These are phyloP conservation scores for Sebastes dallii DNA, from an alignment of 2,797 vertebrate genomes.

Conservation along the genomic window DNA sequence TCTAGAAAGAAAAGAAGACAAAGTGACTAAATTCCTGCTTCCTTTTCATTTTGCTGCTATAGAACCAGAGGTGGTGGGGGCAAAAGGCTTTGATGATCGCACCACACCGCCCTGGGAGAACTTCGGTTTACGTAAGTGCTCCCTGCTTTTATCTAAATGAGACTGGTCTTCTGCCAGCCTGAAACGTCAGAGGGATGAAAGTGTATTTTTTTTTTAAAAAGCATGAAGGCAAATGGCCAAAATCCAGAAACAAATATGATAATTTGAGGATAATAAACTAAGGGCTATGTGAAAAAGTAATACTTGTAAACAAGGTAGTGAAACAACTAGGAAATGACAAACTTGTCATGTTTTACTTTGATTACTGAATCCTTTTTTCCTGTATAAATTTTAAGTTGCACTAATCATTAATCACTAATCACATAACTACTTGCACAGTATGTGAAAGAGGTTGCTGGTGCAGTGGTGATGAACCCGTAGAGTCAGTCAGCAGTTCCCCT, in stretches of 20 bases:
- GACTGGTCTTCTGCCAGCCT: slow-evolving; percentile 10
- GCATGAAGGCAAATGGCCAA: neutral
- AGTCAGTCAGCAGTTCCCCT: neutral
- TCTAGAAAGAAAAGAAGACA: neutral
- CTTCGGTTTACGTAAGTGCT: slow-evolving; percentile 72
- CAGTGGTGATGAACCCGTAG: neutral
- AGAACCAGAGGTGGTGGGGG: slow-evolving; percentile 56
- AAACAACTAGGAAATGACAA: neutral
- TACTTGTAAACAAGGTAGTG: neutral
- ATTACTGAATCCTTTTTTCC: neutral
- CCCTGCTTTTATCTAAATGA: slow-evolving; percentile 36
- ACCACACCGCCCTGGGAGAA: slow-evolving; percentile 55
- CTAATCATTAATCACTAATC: neutral
- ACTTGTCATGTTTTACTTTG: neutral
- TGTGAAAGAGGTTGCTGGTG: neutral
- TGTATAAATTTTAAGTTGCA: neutral
- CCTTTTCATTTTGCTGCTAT: neutral
- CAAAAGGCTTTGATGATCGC: slow-evolving; percentile 28
- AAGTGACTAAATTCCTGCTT: slow-evolving; percentile 6
- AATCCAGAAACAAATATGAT: neutral
- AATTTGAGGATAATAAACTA: neutral
- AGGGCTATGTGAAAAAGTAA: neutral
- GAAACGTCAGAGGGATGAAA: neutral
- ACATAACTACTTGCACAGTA: neutral
- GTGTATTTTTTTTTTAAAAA: neutral